Evolutionary conservation across 2,888 invertebrate genomes (phyloP).

Genomic region (Dryobota labecula): DNA sequence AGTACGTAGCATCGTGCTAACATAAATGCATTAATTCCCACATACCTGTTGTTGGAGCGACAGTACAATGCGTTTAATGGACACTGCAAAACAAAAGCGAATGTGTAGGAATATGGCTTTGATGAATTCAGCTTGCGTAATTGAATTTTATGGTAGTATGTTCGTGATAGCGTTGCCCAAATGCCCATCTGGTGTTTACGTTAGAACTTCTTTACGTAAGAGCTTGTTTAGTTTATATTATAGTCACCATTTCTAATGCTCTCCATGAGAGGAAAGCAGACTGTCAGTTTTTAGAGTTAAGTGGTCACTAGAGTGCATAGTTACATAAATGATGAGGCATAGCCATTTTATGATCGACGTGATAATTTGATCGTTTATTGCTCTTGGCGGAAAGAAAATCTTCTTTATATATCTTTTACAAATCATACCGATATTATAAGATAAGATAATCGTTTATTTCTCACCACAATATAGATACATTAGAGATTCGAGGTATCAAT

Average conservation of each 20-base stretch:
- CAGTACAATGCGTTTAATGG: conserved; percentile 30
- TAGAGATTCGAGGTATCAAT: no score
- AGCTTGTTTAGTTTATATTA: no score
- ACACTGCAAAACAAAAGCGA: conserved; percentile 20
- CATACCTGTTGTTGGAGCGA: conserved; percentile 9
- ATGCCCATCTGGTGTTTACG: conserved; percentile 7
- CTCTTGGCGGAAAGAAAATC: not conserved
- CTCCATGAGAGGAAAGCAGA: no score
- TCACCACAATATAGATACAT: no score
- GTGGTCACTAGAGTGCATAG: not conserved
- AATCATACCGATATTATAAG: not conserved
- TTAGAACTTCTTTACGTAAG: no score
- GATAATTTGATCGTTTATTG: not conserved
- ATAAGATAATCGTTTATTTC: no score
- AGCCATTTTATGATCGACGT: conserved; percentile 4
- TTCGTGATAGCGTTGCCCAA: not conserved
- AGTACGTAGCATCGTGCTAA: conserved; percentile 29
- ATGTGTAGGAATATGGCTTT: conserved; percentile 3
- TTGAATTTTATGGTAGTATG: conserved; percentile 17
- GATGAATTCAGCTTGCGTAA: not conserved
- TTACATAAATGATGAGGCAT: not conserved
- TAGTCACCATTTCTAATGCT: no score
- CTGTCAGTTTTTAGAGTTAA: not conserved
- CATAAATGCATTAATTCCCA: conserved; percentile 50
- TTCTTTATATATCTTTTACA: not conserved